phyloP scores from a whole-genome alignment of 1,140 invertebrate species.

The Pollicipes pollicipes region DNA sequence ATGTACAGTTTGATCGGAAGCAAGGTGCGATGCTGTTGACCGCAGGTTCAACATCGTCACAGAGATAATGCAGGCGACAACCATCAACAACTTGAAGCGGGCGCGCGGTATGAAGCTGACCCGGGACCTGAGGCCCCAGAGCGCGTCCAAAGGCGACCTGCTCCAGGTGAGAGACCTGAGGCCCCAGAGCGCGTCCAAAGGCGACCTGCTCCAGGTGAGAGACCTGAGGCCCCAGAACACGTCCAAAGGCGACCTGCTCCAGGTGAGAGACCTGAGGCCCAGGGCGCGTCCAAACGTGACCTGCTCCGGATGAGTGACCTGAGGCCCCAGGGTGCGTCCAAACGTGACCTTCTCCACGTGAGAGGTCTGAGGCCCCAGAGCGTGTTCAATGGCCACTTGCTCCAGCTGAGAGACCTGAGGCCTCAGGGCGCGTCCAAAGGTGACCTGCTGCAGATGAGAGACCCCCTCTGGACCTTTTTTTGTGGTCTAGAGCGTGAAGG shows the following conservation, averaged over 20 bases:
- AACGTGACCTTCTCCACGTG: too few relatives aligned
- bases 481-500: too few relatives aligned
- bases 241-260: conserved; percentile 32
- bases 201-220: conserved; percentile 32
- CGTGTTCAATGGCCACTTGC: too few relatives aligned
- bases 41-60: conserved; percentile 66
- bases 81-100: conserved; percentile 68
- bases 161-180: conserved; percentile 30
- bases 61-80: conserved; percentile 83
- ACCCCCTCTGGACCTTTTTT: too few relatives aligned
- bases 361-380: too few relatives aligned
- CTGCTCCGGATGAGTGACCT: conserved; percentile 31
- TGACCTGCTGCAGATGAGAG: too few relatives aligned
- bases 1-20: too few relatives aligned
- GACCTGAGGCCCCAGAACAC: conserved; percentile 22
- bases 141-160: conserved; percentile 30
- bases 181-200: conserved; percentile 23
- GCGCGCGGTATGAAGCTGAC: conserved; percentile 59
- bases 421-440: too few relatives aligned
- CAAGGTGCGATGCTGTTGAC: too few relatives aligned
- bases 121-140: conserved; percentile 29
- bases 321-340: conserved; percentile 16
- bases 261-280: conserved; percentile 27
- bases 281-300: conserved; percentile 27
- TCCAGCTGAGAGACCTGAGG: too few relatives aligned